A percentile compares a stretch with the other conserved stretches of the same genome.
Evolutionary conservation across 2,888 invertebrate genomes (phyloP).

Genomic region (Marasmarcha lunaedactyla): DNA sequence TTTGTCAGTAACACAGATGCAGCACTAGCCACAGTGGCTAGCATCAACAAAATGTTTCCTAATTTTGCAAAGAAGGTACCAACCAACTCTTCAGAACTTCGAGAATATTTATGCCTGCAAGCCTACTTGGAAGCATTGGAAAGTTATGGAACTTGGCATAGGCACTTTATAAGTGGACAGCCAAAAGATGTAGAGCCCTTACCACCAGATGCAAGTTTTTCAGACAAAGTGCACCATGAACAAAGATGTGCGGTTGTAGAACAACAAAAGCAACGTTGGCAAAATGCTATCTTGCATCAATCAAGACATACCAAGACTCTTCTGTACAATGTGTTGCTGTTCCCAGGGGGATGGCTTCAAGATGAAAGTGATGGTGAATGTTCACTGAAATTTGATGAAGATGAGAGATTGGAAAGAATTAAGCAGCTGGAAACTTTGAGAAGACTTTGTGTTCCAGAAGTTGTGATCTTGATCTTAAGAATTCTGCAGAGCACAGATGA

Average conservation of each 20-base stretch:
- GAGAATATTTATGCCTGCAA: constrained; percentile 90
- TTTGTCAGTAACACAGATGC: constrained; percentile 86
- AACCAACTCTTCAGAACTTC: constrained; percentile 59
- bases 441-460: constrained; percentile 86
- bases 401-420: constrained; percentile 64
- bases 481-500: constrained; percentile 83
- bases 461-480: constrained; percentile 81
- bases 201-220: constrained; percentile 76
- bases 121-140: constrained; percentile 90
- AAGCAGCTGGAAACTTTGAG: constrained; percentile 82
- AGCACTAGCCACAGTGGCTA: constrained; percentile 77
- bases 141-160: constrained; percentile 90
- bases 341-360: constrained; percentile 92
- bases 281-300: constrained; percentile 76
- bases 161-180: constrained; percentile 82
- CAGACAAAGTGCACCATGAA: constrained; percentile 90
- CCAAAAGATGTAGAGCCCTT: constrained; percentile 77
- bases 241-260: constrained; percentile 84
- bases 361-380: constrained; percentile 73
- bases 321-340: constrained; percentile 87
- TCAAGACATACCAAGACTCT: constrained; percentile 81
- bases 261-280: constrained; percentile 83
- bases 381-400: constrained; percentile 49
- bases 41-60: constrained; percentile 44
- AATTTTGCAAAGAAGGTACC: constrained; percentile 45